Evolutionary conservation across 1,140 invertebrate genomes (phyloP).

Genomic region (Marisa cornuarietis): DNA sequence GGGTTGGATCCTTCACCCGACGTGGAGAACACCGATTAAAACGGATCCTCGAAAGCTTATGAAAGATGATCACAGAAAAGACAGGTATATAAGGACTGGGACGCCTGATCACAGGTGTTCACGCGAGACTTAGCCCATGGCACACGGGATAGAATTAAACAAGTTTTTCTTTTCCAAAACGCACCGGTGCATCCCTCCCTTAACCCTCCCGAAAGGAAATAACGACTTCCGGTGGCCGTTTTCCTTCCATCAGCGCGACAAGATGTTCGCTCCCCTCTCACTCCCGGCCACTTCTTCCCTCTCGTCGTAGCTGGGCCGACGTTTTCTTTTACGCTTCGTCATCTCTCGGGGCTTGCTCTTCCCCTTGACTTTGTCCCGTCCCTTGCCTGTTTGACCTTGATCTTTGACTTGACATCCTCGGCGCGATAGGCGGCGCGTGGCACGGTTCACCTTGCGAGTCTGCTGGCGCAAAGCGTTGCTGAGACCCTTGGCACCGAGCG

Average conservation of each 20-base stretch:
- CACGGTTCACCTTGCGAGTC: conserved; percentile 24
- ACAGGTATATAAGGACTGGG: too few species aligned
- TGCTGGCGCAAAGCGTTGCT: conserved; percentile 10
- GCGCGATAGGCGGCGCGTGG: conserved; percentile 18
- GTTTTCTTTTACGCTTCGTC: neutral
- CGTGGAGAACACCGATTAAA: too few species aligned
- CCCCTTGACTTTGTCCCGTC: neutral
- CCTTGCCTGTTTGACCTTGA: too few species aligned
- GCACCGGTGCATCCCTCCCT: neutral
- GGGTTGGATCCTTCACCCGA: too few species aligned
- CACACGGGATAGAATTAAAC: neutral
- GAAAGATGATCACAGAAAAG: too few species aligned
- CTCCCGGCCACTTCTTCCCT: neutral
- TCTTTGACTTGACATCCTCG: conserved; percentile 17
- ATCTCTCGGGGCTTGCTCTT: conserved; percentile 14
- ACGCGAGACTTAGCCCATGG: neutral
- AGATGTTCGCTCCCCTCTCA: neutral
- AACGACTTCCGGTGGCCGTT: neutral
- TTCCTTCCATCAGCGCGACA: neutral
- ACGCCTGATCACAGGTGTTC: too few species aligned
- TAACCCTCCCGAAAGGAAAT: neutral
- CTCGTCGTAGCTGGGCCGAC: neutral
- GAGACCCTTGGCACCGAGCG: conserved; percentile 21
- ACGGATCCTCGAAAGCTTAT: too few species aligned
- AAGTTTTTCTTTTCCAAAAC: neutral